These are phyloP conservation scores for Phlogophora meticulosa DNA, from an alignment of 2,888 invertebrate species.

Conservation along the genomic window DNA sequence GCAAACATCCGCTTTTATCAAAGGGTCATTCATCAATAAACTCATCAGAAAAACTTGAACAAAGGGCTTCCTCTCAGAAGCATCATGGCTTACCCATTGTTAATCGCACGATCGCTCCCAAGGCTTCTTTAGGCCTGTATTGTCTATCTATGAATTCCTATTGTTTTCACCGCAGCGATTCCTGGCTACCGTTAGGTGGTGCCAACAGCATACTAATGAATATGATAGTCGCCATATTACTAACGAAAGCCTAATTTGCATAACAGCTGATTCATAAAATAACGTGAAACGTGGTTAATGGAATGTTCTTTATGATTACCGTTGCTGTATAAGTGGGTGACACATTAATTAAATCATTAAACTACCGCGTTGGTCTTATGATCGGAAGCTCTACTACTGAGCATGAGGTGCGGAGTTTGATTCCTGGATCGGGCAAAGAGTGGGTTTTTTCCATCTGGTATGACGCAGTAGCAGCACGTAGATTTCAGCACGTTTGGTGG, in stretches of 20 bases:
- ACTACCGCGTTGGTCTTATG: too few relatives aligned
- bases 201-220: slow-evolving; percentile 75
- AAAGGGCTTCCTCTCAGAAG: slow-evolving; percentile 39
- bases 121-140: slow-evolving; percentile 38
- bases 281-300: slow-evolving; percentile 37
- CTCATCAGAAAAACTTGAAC: slow-evolving; percentile 38
- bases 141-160: slow-evolving; percentile 57
- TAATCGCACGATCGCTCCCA: slow-evolving; percentile 56
- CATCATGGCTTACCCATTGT: slow-evolving; percentile 24
- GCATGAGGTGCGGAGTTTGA: too few relatives aligned
- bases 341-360: background rate
- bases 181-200: slow-evolving; percentile 75
- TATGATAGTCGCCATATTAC: slow-evolving; percentile 29
- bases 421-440: too few relatives aligned
- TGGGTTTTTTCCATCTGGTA: too few relatives aligned
- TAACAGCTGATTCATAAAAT: slow-evolving; percentile 65
- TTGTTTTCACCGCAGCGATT: slow-evolving; percentile 73
- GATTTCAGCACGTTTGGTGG: too few relatives aligned
- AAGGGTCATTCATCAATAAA: slow-evolving; percentile 32
- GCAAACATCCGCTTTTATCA: slow-evolving; percentile 23
- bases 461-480: too few relatives aligned
- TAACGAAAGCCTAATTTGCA: slow-evolving; percentile 60
- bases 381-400: too few relatives aligned
- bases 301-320: slow-evolving; percentile 35
- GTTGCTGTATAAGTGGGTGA: slow-evolving; percentile 20